Percentiles rank a stretch among this genome's conserved stretches.
phyloP scores from a whole-genome alignment of 2,888 invertebrate genomes.

The Drosophila pegasa region DNA sequence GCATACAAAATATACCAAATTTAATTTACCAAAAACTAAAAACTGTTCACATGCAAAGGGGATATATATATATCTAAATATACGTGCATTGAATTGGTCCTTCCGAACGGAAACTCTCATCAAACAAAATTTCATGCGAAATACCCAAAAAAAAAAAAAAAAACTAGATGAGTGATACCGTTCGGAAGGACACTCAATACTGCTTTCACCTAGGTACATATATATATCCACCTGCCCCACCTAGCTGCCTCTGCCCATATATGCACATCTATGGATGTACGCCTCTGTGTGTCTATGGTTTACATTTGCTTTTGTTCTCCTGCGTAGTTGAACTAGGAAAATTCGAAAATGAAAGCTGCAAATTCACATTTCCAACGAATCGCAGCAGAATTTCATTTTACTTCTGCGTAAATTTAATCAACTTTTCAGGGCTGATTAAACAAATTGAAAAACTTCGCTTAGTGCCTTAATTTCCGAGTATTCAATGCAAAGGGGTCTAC shows the following conservation, averaged over 20 bases:
- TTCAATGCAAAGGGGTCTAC: not conserved
- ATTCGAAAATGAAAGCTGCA: conserved; percentile 3
- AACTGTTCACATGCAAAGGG: not conserved
- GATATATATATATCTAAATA: not conserved
- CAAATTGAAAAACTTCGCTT: conserved; percentile 2
- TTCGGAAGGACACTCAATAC: not conserved
- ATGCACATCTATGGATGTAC: no score
- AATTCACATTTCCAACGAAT: conserved; percentile 2
- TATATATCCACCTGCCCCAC: no score
- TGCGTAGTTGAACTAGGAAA: conserved; percentile 1
- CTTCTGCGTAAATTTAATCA: not conserved
- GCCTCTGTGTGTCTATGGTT: not conserved
- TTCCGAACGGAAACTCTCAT: not conserved
- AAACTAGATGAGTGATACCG: not conserved
- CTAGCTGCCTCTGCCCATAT: no score
- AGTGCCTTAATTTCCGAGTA: conserved; percentile 1
- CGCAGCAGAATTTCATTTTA: not conserved
- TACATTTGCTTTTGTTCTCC: not conserved
- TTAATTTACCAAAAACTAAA: not conserved
- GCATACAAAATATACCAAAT: conserved; percentile 2
- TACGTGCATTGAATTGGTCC: not conserved
- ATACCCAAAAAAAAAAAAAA: not conserved
- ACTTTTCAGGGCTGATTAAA: not conserved
- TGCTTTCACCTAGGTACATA: not conserved
- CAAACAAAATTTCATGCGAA: conserved; percentile 1